Conservation (phyloP, 2,113 vertebrate species). For the Plectropomus leopardus region DNA sequence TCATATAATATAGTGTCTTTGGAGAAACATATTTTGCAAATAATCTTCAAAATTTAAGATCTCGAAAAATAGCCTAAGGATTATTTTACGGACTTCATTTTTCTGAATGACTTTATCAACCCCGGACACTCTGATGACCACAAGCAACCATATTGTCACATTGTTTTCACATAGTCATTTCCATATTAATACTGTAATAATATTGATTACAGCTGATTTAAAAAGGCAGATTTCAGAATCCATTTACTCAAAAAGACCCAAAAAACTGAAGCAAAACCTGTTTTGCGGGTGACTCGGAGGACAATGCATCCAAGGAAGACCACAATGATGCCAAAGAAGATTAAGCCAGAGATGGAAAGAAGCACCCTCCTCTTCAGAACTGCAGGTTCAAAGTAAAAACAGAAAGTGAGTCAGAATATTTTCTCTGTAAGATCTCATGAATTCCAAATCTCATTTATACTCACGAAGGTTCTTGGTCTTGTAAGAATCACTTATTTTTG, state of each 20-base stretch:
- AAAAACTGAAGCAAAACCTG: slow-evolving; percentile 60
- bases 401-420: neutral
- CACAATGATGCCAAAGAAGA: slow-evolving; percentile 69
- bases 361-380: slow-evolving; percentile 82
- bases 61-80: too few relatives aligned
- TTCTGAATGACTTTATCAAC: too few relatives aligned
- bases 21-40: too few relatives aligned
- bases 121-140: too few relatives aligned
- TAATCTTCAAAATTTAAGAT: too few relatives aligned
- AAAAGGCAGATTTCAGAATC: neutral
- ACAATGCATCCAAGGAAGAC: slow-evolving; percentile 72
- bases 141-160: too few relatives aligned
- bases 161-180: neutral
- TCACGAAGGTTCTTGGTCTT: slow-evolving; percentile 80
- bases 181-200: neutral
- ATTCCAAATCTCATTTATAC: slow-evolving; percentile 33
- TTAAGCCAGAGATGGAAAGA: slow-evolving; percentile 79
- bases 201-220: neutral
- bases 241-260: neutral
- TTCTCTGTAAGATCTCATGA: neutral
- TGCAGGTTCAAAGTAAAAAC: slow-evolving; percentile 31
- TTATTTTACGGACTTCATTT: too few relatives aligned
- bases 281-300: slow-evolving; percentile 69
- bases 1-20: too few relatives aligned
- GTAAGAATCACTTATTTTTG: slow-evolving; percentile 49